phyloP scores from a whole-genome alignment of 2,797 vertebrate species.

The Pristis pectinata region DNA sequence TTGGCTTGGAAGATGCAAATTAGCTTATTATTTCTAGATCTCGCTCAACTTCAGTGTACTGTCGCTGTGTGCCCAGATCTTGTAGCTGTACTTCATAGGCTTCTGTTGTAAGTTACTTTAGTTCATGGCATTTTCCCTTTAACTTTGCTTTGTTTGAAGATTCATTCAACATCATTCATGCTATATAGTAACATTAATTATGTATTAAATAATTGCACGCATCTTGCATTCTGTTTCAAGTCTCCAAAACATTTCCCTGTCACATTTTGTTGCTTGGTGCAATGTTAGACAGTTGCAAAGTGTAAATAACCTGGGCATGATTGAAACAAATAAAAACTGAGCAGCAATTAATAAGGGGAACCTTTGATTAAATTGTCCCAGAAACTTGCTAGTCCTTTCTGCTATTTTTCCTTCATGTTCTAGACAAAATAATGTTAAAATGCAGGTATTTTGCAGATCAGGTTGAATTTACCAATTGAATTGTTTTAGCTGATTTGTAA shows the following conservation, averaged over 20 bases:
- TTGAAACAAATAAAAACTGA: too few relatives aligned
- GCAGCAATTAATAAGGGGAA: too few relatives aligned
- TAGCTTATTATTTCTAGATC: not conserved
- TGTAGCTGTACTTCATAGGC: not conserved
- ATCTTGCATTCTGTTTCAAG: not conserved
- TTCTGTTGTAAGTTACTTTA: not conserved
- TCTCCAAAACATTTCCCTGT: not conserved
- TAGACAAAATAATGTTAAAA: not conserved
- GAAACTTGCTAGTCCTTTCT: not conserved
- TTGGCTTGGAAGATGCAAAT: not conserved
- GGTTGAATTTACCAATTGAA: not conserved
- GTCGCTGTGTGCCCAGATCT: not conserved
- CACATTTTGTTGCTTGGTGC: not conserved
- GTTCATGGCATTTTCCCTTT: not conserved
- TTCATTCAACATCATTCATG: not conserved
- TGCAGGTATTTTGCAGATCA: not conserved
- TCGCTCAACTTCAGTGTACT: not conserved
- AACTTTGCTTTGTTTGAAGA: not conserved
- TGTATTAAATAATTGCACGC: not conserved
- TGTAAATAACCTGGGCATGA: not conserved
- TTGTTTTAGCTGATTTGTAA: not conserved
- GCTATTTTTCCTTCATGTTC: not conserved
- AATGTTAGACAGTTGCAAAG: not conserved
- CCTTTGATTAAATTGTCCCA: not conserved
- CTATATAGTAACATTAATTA: not conserved